A percentile compares a stretch with the other conserved stretches of the same genome.
These are phyloP conservation scores for Agriotes lineatus DNA, from an alignment of 2,888 invertebrate species.

Conservation along the genomic window DNA sequence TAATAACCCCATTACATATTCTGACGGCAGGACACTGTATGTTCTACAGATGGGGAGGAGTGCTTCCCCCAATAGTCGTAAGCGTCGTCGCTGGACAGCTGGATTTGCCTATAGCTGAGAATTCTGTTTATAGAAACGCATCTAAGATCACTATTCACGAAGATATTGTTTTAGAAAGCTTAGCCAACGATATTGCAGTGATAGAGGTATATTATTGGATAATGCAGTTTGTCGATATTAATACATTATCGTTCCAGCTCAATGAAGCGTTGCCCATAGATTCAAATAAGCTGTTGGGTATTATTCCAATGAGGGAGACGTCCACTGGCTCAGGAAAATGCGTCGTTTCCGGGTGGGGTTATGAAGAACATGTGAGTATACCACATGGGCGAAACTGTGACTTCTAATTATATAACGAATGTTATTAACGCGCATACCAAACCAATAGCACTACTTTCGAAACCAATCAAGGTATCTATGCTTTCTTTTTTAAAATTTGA, in stretches of 20 bases:
- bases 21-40: constrained; percentile 57
- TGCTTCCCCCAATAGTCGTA: constrained; percentile 48
- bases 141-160: constrained; percentile 50
- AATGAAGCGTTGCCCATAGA: constrained; percentile 29
- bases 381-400: no score
- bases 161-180: constrained; percentile 42
- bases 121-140: constrained; percentile 48
- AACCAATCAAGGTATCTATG: no score
- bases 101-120: constrained; percentile 38
- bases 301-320: constrained; percentile 39
- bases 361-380: constrained; percentile 46
- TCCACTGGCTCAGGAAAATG: constrained; percentile 42
- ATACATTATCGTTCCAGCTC: constrained; percentile 29
- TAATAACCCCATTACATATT: constrained; percentile 51
- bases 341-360: constrained; percentile 53
- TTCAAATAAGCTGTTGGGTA: constrained; percentile 21
- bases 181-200: constrained; percentile 54
- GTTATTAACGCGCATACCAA: no score
- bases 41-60: constrained; percentile 54
- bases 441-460: no score
- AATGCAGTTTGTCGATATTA: not conserved
- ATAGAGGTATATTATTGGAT: constrained; percentile 22
- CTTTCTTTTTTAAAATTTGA: no score
- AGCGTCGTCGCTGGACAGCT: constrained; percentile 53
- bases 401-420: no score